Evolutionary conservation across 2,888 invertebrate species (phyloP).

Genomic region (Orchesella flavescens): DNA sequence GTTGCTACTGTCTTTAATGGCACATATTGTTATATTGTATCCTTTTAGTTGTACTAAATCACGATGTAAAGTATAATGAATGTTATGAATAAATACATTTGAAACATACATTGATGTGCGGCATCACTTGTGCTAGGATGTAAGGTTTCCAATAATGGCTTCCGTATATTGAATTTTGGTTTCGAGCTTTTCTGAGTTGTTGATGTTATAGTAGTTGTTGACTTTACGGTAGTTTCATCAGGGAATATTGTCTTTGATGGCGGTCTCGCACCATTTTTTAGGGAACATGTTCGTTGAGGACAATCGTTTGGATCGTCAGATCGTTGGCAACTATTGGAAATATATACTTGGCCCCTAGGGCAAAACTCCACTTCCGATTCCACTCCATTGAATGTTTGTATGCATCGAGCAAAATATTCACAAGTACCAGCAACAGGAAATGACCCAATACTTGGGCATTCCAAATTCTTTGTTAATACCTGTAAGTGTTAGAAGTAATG

Average conservation of each 20-base stretch:
- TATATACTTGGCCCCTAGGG: conserved; percentile 47
- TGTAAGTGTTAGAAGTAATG: neutral
- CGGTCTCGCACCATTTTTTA: neutral
- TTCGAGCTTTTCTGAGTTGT: no score
- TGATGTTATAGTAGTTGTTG: neutral
- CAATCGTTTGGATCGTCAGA: conserved; percentile 41
- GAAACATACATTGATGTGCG: no score
- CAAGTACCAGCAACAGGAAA: conserved; percentile 48
- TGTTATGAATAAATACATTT: no score
- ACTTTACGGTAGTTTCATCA: neutral
- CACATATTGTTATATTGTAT: no score
- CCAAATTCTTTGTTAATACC: conserved; percentile 41
- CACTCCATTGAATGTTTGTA: conserved; percentile 27
- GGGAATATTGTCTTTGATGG: neutral
- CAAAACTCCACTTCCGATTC: conserved; percentile 50
- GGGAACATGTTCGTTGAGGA: conserved; percentile 52
- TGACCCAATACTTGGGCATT: conserved; percentile 48
- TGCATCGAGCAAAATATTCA: conserved; percentile 39
- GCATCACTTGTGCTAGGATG: neutral
- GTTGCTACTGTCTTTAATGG: no score
- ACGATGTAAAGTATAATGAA: no score
- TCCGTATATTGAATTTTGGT: no score
- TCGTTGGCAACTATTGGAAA: conserved; percentile 41
- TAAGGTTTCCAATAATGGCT: neutral
- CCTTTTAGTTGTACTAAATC: no score